Conservation (phyloP, 1,140 invertebrate genomes). For the Drosophila novamexicana region DNA sequence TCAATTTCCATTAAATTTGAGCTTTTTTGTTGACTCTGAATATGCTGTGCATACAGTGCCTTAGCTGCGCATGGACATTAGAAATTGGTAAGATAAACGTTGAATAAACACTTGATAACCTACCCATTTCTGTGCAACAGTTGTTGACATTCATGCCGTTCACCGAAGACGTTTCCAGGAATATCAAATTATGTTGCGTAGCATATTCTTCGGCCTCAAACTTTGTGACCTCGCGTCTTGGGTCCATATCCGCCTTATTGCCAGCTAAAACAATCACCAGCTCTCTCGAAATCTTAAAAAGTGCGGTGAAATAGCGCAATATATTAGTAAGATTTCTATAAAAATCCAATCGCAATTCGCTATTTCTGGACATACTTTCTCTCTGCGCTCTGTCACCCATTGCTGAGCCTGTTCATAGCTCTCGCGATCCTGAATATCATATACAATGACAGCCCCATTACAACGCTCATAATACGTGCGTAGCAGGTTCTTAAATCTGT, state of each 20-base stretch:
- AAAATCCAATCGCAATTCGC: background rate
- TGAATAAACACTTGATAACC: background rate
- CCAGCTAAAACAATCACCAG: conserved; percentile 44
- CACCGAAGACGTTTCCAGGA: conserved; percentile 43
- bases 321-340: background rate
- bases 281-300: background rate
- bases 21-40: background rate
- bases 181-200: conserved; percentile 18
- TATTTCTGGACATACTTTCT: conserved; percentile 11
- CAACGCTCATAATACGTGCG: conserved; percentile 16
- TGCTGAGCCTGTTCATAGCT: conserved; percentile 31
- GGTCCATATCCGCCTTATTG: conserved; percentile 35
- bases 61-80: conserved; percentile 14
- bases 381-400: conserved; percentile 32
- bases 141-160: conserved; percentile 21
- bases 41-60: background rate
- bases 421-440: conserved; percentile 44
- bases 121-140: conserved; percentile 42
- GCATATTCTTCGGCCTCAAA: conserved; percentile 38
- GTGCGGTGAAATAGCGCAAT: background rate
- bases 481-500: conserved; percentile 40
- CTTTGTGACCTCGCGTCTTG: conserved; percentile 6
- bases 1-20: background rate
- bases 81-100: background rate
- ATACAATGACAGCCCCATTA: conserved; percentile 46